These are phyloP conservation scores for Nautilus pompilius DNA, from an alignment of 1,140 invertebrate genomes.

Conservation along the genomic window DNA sequence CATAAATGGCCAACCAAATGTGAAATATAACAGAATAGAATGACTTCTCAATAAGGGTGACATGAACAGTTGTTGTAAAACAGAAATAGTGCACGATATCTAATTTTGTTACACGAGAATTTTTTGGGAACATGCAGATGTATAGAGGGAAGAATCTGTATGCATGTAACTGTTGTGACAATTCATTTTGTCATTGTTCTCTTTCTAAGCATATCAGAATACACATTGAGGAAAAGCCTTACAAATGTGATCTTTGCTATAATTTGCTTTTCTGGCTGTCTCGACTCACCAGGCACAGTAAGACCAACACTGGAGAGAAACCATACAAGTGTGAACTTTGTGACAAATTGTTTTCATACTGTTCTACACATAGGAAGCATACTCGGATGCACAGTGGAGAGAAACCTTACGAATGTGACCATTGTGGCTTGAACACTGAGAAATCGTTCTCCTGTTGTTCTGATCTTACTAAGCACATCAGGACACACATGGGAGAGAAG, in stretches of 20 bases:
- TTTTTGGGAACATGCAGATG: no score
- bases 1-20: no score
- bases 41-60: no score
- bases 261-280: neutral
- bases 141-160: no score
- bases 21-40: no score
- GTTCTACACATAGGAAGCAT: neutral
- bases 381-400: neutral
- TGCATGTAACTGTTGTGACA: no score
- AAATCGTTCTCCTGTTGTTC: neutral
- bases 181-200: no score
- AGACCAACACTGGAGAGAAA: neutral
- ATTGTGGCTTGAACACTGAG: neutral
- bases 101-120: no score
- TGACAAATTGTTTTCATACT: neutral
- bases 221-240: neutral
- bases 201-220: neutral
- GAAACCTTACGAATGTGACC: neutral
- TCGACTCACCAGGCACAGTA: neutral
- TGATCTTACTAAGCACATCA: neutral
- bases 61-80: no score
- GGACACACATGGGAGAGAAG: neutral
- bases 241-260: neutral
- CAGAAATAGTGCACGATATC: no score
- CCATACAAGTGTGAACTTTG: neutral